Evolutionary conservation across 2,797 vertebrate species (phyloP).

Genomic region (Stomatorhinus walkeri): DNA sequence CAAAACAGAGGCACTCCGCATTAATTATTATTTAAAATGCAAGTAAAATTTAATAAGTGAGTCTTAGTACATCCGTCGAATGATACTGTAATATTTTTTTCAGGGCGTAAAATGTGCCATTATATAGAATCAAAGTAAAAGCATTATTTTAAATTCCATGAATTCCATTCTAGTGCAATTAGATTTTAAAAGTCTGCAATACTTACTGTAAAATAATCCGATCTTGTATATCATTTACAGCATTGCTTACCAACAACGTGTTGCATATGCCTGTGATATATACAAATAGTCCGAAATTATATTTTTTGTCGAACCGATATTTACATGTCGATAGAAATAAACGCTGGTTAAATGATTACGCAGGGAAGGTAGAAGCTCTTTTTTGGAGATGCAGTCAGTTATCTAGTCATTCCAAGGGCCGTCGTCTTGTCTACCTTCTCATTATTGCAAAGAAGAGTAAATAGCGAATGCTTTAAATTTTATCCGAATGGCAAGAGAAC

Average conservation of each 20-base stretch:
- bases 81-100: not conserved
- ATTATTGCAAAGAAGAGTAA: not conserved
- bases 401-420: constrained; percentile 10
- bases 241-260: constrained; percentile 55
- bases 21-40: not conserved
- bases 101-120: not conserved
- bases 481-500: not conserved
- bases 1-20: not conserved
- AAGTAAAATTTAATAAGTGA: not conserved
- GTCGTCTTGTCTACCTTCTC: not conserved
- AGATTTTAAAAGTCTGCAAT: not conserved
- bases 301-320: not conserved
- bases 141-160: not conserved
- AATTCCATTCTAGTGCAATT: not conserved
- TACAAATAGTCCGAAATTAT: constrained; percentile 1
- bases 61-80: not conserved
- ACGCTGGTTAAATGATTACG: not conserved
- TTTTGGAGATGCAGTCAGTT: constrained; percentile 27
- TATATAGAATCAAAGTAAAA: not conserved
- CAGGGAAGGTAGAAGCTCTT: not conserved
- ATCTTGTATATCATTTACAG: constrained; percentile 46
- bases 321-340: not conserved
- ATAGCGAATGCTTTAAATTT: not conserved
- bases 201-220: constrained; percentile 53
- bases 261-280: constrained; percentile 48